Percentiles rank a stretch among this genome's conserved stretches.
phyloP scores from a whole-genome alignment of 30 jellyfish, hydroid and myxozoan species.

The Hydra vulgaris region DNA sequence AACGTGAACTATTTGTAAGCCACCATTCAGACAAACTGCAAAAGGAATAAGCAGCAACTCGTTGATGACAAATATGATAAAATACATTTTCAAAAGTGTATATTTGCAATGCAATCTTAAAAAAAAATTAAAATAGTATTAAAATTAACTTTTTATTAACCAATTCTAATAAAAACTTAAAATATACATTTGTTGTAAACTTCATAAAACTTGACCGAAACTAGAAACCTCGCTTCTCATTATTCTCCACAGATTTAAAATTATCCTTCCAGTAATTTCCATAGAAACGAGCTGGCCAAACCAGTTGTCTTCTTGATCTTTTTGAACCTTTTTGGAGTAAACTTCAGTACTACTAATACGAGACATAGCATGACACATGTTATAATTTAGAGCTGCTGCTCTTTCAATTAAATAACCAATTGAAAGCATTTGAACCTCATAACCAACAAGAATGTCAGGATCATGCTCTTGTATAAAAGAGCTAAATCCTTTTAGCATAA shows the following conservation, averaged over 20 bases:
- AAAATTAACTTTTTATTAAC: too few relatives aligned
- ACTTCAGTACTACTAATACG: slow-evolving; percentile 44
- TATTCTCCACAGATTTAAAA: slow-evolving; percentile 85
- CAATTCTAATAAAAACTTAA: background rate
- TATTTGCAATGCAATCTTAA: slow-evolving; percentile 71
- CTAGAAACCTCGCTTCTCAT: slow-evolving; percentile 84
- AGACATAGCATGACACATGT: slow-evolving; percentile 59
- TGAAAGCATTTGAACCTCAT: slow-evolving; percentile 90
- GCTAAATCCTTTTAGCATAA: slow-evolving; percentile 53
- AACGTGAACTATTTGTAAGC: slow-evolving; percentile 38
- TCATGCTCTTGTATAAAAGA: slow-evolving; percentile 51
- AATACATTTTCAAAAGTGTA: slow-evolving; percentile 86
- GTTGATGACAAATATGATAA: slow-evolving; percentile 80
- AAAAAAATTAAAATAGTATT: slow-evolving; percentile 7
- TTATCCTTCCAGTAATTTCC: slow-evolving; percentile 63
- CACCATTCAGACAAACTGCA: slow-evolving; percentile 90
- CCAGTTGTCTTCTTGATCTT: slow-evolving; percentile 26
- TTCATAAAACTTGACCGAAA: background rate
- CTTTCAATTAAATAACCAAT: slow-evolving; percentile 92
- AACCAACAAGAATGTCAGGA: slow-evolving; percentile 87
- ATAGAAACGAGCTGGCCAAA: slow-evolving; percentile 53
- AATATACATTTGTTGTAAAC: background rate
- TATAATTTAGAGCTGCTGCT: slow-evolving; percentile 58
- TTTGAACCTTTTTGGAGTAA: background rate
- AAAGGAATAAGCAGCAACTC: slow-evolving; percentile 57